These are phyloP conservation scores for Engraulis encrasicolus DNA, from an alignment of 2,113 vertebrate species.

Conservation along the genomic window DNA sequence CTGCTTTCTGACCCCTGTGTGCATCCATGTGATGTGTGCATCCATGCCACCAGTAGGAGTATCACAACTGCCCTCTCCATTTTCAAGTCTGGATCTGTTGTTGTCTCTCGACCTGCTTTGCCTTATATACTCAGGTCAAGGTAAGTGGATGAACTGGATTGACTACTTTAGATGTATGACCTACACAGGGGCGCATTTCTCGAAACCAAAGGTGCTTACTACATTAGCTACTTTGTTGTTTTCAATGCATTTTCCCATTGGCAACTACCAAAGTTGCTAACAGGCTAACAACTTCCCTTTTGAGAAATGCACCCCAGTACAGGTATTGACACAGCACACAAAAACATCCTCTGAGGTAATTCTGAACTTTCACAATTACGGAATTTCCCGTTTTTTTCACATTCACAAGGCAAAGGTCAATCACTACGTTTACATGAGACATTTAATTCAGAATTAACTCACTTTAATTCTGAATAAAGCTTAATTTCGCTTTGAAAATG, in stretches of 20 bases:
- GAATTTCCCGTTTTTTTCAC: not conserved
- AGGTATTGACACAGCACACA: not conserved
- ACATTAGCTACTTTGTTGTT: no score
- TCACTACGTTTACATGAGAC: no score
- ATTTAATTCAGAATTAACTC: no score
- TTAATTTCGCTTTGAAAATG: no score
- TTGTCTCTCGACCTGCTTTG: not conserved
- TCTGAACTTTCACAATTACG: not conserved
- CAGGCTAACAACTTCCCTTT: no score
- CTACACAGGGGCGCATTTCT: not conserved
- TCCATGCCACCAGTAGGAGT: not conserved
- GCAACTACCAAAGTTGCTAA: no score
- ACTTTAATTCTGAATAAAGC: no score
- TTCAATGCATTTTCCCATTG: no score
- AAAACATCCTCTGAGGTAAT: not conserved
- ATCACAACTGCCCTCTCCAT: conserved; percentile 5
- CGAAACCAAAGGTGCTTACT: no score
- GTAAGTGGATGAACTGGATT: no score
- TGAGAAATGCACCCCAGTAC: no score
- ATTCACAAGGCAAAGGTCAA: not conserved
- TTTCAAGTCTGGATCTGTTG: not conserved
- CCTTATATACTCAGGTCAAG: not conserved
- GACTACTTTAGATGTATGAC: not conserved
- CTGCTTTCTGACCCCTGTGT: conserved; percentile 17
- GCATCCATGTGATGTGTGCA: not conserved